Percentiles rank a stretch among this genome's conserved stretches.
Evolutionary conservation across 2,888 invertebrate species (phyloP).

Genomic region (Plagodis dolabraria): DNA sequence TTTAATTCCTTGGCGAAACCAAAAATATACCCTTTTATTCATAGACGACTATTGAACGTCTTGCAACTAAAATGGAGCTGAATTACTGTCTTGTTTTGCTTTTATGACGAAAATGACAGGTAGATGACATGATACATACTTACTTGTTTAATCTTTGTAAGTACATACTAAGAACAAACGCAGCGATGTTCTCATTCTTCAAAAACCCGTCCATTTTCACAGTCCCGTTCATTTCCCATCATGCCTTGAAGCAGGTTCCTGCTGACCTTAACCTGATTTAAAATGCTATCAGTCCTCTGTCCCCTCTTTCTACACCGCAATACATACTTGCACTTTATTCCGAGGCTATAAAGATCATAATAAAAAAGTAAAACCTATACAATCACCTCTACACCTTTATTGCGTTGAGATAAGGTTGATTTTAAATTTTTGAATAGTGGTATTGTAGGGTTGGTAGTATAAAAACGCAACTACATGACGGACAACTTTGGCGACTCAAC

Average conservation of each 20-base stretch:
- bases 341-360: constrained; percentile 40
- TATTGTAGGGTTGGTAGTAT: constrained; percentile 51
- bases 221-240: constrained; percentile 9
- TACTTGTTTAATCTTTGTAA: not conserved
- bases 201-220: constrained; percentile 2
- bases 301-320: constrained; percentile 35
- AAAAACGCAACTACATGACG: constrained; percentile 72
- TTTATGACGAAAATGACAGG: no score
- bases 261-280: constrained; percentile 82
- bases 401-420: constrained; percentile 20
- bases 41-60: no score
- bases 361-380: constrained; percentile 41
- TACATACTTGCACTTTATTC: constrained; percentile 35
- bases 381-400: constrained; percentile 8
- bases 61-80: no score
- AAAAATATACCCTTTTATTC: no score
- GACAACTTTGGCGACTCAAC: constrained; percentile 65
- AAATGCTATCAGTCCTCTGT: constrained; percentile 72
- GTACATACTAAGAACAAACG: not conserved
- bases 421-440: constrained; percentile 24
- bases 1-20: no score
- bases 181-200: not conserved
- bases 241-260: constrained; percentile 39
- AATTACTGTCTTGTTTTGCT: no score
- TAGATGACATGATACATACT: no score